Conservation (phyloP, 2,797 vertebrate genomes). For the Chrosomus eos region DNA sequence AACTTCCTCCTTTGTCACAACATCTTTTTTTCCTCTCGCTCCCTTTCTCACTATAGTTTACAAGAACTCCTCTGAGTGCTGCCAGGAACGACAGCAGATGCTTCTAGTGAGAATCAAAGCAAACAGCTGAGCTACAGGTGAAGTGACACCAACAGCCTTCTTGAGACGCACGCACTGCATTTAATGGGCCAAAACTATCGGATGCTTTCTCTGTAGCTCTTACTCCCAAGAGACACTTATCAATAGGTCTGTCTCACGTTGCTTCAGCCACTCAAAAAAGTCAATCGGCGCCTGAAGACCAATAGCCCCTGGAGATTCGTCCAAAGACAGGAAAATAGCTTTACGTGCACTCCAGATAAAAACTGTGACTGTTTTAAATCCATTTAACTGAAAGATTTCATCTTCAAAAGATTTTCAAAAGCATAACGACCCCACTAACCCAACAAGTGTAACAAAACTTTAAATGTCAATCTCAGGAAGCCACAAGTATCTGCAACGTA, state of each 20-base stretch:
- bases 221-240: conserved; percentile 23
- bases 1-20: conserved; percentile 69
- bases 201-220: neutral
- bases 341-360: conserved; percentile 26
- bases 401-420: conserved; percentile 2
- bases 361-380: conserved; percentile 3
- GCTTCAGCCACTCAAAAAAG: conserved; percentile 39
- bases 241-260: conserved; percentile 36
- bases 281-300: conserved; percentile 29
- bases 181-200: neutral
- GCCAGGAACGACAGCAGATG: conserved; percentile 53
- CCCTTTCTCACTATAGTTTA: conserved; percentile 49
- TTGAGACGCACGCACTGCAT: conserved; percentile 17
- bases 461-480: conserved; percentile 20
- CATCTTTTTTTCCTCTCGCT: conserved; percentile 33
- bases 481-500: conserved; percentile 1
- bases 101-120: conserved; percentile 29
- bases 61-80: conserved; percentile 62
- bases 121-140: conserved; percentile 81
- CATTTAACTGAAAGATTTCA: neutral
- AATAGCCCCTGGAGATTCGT: neutral
- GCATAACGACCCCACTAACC: neutral
- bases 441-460: neutral
- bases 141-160: conserved; percentile 62
- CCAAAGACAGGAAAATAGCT: conserved; percentile 25